A percentile compares a stretch with the other conserved stretches of the same genome.
phyloP scores from a whole-genome alignment of 2,113 vertebrate species.

The Phalacrocorax brasilianus region DNA sequence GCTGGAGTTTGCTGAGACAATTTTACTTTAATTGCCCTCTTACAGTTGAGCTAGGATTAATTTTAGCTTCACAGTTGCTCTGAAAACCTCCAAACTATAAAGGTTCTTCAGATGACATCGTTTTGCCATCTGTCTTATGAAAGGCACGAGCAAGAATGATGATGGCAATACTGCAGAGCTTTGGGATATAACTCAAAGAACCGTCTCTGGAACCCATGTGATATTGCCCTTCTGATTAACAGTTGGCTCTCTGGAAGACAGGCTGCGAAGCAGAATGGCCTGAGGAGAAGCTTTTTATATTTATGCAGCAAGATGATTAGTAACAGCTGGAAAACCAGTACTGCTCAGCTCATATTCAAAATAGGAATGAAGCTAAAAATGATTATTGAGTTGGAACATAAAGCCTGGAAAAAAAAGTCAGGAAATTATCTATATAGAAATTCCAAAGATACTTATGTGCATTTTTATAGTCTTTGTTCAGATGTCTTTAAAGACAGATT shows the following conservation, averaged over 20 bases:
- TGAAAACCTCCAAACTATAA: constrained; percentile 8
- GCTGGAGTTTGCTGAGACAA: background rate
- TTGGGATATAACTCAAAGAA: background rate
- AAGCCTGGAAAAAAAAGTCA: background rate
- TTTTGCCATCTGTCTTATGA: constrained; percentile 32
- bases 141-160: background rate
- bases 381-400: background rate
- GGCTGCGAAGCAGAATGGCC: background rate
- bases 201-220: fast-evolving
- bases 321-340: constrained; percentile 23
- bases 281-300: background rate
- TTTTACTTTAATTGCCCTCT: constrained; percentile 22
- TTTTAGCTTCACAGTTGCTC: constrained; percentile 49
- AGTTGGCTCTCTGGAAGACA: background rate
- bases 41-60: constrained; percentile 16
- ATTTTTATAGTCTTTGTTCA: background rate
- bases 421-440: background rate
- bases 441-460: background rate
- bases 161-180: background rate
- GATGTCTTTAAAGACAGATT: background rate
- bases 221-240: background rate
- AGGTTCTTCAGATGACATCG: background rate
- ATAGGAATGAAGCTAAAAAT: background rate
- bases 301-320: background rate
- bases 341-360: background rate